A percentile compares a stretch with the other conserved stretches of the same genome.
phyloP scores from a whole-genome alignment of 2,797 vertebrate genomes.

The Enteromius mattozi region DNA sequence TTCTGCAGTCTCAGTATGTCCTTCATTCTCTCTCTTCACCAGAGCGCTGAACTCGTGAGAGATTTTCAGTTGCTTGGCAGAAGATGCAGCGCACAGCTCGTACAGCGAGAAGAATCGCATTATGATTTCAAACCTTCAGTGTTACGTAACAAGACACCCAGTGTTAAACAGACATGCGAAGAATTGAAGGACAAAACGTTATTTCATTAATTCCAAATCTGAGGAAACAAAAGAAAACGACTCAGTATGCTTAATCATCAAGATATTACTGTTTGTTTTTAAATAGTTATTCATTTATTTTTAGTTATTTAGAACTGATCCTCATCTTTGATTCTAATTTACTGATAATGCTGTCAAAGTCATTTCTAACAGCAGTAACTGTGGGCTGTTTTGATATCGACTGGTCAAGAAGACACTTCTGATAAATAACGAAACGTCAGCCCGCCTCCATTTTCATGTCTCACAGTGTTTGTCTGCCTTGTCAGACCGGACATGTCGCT shows the following conservation, averaged over 20 bases:
- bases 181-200: neutral
- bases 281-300: neutral
- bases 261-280: neutral
- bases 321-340: neutral
- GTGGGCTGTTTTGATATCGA: conserved; percentile 5
- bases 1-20: neutral
- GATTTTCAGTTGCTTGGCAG: conserved; percentile 44
- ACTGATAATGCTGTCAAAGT: conserved; percentile 27
- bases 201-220: neutral
- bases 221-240: neutral
- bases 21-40: neutral
- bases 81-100: conserved; percentile 21
- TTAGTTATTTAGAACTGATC: neutral
- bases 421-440: conserved; percentile 53
- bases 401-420: conserved; percentile 13
- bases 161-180: conserved; percentile 16
- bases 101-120: conserved; percentile 35
- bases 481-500: conserved; percentile 15
- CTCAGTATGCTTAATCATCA: neutral
- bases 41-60: conserved; percentile 5
- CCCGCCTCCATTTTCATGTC: conserved; percentile 53
- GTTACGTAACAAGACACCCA: conserved; percentile 44
- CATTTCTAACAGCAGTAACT: neutral
- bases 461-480: conserved; percentile 12
- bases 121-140: conserved; percentile 44